Base-by-base conservation (phyloP, 2,888 invertebrate genomes). In the Timema podura region DNA sequence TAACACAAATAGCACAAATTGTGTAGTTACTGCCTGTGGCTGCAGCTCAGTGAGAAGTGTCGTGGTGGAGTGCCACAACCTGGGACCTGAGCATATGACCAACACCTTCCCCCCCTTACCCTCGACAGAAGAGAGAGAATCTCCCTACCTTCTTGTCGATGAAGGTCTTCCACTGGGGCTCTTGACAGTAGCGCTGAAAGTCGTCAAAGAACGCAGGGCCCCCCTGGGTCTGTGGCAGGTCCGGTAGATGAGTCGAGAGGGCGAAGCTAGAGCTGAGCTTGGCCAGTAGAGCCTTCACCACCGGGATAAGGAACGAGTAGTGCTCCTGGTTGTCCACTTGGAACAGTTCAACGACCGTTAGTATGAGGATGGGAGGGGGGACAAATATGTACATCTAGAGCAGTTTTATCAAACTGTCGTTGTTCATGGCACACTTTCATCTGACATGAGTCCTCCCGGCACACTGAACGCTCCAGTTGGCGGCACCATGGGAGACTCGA, bases 141-240 rank as follows among this genome's bases (percentile, higher is more conserved):
- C 48, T 8, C 15, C 82, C 80, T 76, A 85, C 85, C 81, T 83
- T 83, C 71, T 81, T 82, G 46, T 83, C 83, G 47, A 86, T 81
- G 74, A 85, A 86, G 70, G 79, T 78, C 5, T 77, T 80, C 88
- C 88, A 88, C 74, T 86, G 85, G 68, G 83, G 83, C 65, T 82
- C 81, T 5, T 82, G 81, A 74, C 83, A 83, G 76, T 85, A 87
- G 74, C 81, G 81, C 78, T 85, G 85, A 76, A 88, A 88, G 76
- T 86, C 85, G 74, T 87, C 86, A 76, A 85, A 87, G 79, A 88
- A 87, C 0, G 84, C 82, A 0, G 86, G 86, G 2, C 86, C 86
- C 13, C 84, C 81, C 10, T 83, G 80, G 2, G 85, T 84, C 6
- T 82, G 80, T 0, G 87, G 86, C 64, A 88, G 77, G 74, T 82